Conservation (phyloP, 2,888 invertebrate genomes). For the Tinea semifulvella region DNA sequence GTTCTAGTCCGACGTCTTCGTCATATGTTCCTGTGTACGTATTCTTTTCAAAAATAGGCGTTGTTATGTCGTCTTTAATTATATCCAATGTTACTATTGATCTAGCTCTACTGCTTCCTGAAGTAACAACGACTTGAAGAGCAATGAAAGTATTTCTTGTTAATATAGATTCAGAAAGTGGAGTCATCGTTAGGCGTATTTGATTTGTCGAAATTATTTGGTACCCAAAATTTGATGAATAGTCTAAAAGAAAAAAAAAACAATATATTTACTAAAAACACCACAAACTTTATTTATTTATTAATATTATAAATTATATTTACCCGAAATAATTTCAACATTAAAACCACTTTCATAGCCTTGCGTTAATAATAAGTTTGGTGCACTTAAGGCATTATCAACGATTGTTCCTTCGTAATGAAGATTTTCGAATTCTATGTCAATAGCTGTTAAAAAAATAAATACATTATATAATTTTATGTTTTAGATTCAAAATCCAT, state of each 20-base stretch:
- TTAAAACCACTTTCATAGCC: slow-evolving; percentile 30
- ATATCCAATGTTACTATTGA: slow-evolving; percentile 38
- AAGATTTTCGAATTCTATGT: slow-evolving; percentile 32
- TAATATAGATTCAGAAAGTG: slow-evolving; percentile 29
- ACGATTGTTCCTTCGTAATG: slow-evolving; percentile 35
- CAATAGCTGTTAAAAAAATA: slow-evolving; percentile 29
- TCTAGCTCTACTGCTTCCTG: slow-evolving; percentile 26
- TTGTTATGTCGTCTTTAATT: slow-evolving; percentile 38
- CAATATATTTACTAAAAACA: neutral
- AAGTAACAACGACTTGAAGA: slow-evolving; percentile 32
- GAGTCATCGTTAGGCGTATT: slow-evolving; percentile 32
- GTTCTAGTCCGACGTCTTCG: slow-evolving; percentile 25
- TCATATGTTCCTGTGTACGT: slow-evolving; percentile 37
- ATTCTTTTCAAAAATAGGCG: slow-evolving; percentile 36
- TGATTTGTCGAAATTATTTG: slow-evolving; percentile 22
- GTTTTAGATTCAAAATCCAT: no score
- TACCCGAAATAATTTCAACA: slow-evolving; percentile 23
- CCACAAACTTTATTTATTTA: neutral
- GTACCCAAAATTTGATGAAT: slow-evolving; percentile 4
- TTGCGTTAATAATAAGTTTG: slow-evolving; percentile 30
- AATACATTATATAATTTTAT: no score
- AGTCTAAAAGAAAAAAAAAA: slow-evolving; percentile 1
- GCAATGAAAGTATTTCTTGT: slow-evolving; percentile 33
- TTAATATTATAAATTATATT: neutral
- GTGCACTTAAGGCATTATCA: slow-evolving; percentile 28